These are phyloP conservation scores for Planococcus citri DNA, from an alignment of 1,140 invertebrate species.

Conservation along the genomic window DNA sequence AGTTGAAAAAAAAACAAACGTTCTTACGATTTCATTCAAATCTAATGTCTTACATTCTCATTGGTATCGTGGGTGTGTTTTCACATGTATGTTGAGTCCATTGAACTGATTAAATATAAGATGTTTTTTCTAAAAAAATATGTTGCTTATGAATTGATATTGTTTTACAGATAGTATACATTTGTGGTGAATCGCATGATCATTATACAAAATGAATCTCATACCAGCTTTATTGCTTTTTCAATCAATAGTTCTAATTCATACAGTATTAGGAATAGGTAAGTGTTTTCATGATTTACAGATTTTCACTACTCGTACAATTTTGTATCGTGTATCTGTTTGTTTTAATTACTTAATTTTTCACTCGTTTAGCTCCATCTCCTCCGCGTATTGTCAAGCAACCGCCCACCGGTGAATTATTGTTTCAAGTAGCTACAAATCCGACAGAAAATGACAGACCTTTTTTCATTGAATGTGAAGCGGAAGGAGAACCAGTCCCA, in stretches of 20 bases:
- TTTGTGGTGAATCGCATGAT: not conserved
- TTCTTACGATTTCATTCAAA: too few species aligned
- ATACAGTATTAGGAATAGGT: not conserved
- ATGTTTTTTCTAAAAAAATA: too few species aligned
- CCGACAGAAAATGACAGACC: slow-evolving; percentile 80
- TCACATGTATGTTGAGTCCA: too few species aligned
- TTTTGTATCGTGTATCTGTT: too few species aligned
- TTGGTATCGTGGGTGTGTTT: too few species aligned
- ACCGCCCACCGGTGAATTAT: slow-evolving; percentile 73
- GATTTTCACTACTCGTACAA: too few species aligned
- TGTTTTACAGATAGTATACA: not conserved
- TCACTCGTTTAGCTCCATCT: slow-evolving; percentile 50
- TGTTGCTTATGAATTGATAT: too few species aligned
- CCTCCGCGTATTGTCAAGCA: slow-evolving; percentile 81
- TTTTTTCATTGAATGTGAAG: slow-evolving; percentile 88
- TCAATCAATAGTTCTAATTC: not conserved
- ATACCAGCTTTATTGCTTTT: not conserved
- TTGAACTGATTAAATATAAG: too few species aligned
- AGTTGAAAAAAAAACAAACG: too few species aligned
- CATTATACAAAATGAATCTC: not conserved
- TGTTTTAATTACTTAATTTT: too few species aligned
- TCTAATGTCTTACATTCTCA: too few species aligned
- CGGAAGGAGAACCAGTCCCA: slow-evolving; percentile 78
- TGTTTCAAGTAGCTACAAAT: slow-evolving; percentile 74
- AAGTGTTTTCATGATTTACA: too few species aligned